Conservation (phyloP, 2,113 vertebrate genomes). For the Chauna torquata region DNA sequence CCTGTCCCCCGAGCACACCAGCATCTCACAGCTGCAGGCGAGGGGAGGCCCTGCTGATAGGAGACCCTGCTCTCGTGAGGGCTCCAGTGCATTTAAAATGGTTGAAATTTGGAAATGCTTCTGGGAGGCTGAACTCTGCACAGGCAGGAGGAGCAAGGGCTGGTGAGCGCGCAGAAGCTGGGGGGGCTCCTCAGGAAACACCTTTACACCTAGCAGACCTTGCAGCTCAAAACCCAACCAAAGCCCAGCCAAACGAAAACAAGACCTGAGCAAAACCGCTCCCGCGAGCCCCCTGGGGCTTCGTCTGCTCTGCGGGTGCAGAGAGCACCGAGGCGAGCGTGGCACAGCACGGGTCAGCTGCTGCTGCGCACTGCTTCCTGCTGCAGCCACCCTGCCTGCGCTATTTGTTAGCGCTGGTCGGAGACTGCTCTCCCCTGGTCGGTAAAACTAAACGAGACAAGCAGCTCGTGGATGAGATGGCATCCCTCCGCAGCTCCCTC, state of each 20-base stretch:
- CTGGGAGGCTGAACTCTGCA: not conserved
- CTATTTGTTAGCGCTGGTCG: not conserved
- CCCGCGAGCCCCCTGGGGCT: not conserved
- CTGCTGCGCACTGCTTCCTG: not conserved
- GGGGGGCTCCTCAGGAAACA: not conserved
- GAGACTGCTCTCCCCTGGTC: not conserved
- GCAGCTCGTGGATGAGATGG: not conserved
- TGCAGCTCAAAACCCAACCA: not conserved
- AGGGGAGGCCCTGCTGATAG: not conserved
- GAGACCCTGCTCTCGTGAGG: not conserved
- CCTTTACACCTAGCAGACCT: not conserved
- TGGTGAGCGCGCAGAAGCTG: not conserved
- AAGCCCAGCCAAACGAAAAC: rapidly evolving
- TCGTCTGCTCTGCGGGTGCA: not conserved
- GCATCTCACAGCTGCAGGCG: not conserved
- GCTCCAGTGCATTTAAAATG: not conserved
- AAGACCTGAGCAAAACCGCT: not conserved
- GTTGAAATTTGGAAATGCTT: not conserved
- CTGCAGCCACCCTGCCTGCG: not conserved
- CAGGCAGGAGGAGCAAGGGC: no score
- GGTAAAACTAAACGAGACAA: not conserved
- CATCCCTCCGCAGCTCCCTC: not conserved
- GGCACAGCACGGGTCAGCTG: no score
- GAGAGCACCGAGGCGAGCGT: not conserved
- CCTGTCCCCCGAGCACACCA: not conserved